Base-by-base conservation (phyloP, 2,888 invertebrate species). In the Ephialtes manifestator region DNA sequence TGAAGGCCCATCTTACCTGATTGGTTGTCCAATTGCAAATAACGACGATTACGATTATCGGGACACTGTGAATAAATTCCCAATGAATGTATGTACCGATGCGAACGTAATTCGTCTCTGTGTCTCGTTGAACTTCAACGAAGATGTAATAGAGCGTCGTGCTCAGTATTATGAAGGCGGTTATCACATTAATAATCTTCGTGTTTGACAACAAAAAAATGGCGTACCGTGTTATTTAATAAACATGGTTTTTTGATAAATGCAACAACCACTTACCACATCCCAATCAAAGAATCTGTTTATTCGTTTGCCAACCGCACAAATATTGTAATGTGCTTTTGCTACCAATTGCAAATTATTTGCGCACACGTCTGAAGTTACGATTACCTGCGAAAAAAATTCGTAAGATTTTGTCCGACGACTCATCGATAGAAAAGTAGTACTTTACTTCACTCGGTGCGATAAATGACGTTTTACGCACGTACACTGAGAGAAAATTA, bases 1-100 rank as follows among this genome's bases (percentile, higher is more conserved):
- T 10, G 10, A 39, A 8, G 5, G 39, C 0, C 10, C 1, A 10
- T 10, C 8, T 63, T 53, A 87, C 87, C 85, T 85, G 65, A 18
- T 65, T 65, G 10, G 78, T 68, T 24, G 87, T 85, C 78, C 81
- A 87, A 81, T 83, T 87, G 76, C 87, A 87, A 60, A 75, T 63
- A 4, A 79, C 65, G 1, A 87, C 83, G 28, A 83, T 74, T 1
- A 79, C 46, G 68, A 85, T 81, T 68, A 83, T 87, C 10, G 87
- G 83, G 51, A 81, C 48, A 46, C 80, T 83, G 58, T 83, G 77
- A 20, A 85, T 76, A 11, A 85, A 51, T 85, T 83, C 78, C 83
- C 83, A 83, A 46, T 80, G 74, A 35, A 85, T 48, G 81, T 85
- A 83, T 13, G n/a, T 13, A 18, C 53, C 31, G 39, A 87, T 78